Conservation (phyloP, 2,113 vertebrate genomes). For the Ochotona princeps region DNA sequence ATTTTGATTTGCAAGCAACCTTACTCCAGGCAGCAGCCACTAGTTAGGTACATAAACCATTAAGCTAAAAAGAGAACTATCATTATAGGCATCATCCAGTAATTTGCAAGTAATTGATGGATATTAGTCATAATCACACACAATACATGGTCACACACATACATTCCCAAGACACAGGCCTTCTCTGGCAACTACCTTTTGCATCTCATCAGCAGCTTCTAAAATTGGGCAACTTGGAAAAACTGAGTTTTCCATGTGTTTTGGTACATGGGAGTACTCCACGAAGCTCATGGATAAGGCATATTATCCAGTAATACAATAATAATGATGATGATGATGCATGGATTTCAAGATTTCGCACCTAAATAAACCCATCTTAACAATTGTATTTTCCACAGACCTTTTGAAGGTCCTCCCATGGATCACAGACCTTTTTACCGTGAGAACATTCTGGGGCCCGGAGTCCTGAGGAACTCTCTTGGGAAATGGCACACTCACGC, state of each 20-base stretch:
- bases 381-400: no score
- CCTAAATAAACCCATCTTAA: no score
- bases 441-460: background rate
- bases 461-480: background rate
- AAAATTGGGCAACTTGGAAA: conserved; percentile 36
- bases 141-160: conserved; percentile 61
- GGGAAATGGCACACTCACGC: background rate
- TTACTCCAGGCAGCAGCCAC: conserved; percentile 70
- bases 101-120: conserved; percentile 82
- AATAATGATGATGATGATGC: no score
- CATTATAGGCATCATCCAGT: conserved; percentile 76
- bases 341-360: no score
- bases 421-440: background rate
- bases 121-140: conserved; percentile 79
- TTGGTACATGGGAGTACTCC: no score
- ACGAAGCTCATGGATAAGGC: no score
- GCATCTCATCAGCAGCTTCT: conserved; percentile 56
- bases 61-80: conserved; percentile 80
- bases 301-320: no score
- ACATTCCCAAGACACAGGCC: conserved; percentile 39
- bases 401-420: no score
- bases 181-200: conserved; percentile 42
- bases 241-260: background rate
- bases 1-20: conserved; percentile 75
- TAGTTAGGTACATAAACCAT: conserved; percentile 80